Evolutionary conservation across 2,113 vertebrate genomes (phyloP).

Genomic region (Equus przewalskii): DNA sequence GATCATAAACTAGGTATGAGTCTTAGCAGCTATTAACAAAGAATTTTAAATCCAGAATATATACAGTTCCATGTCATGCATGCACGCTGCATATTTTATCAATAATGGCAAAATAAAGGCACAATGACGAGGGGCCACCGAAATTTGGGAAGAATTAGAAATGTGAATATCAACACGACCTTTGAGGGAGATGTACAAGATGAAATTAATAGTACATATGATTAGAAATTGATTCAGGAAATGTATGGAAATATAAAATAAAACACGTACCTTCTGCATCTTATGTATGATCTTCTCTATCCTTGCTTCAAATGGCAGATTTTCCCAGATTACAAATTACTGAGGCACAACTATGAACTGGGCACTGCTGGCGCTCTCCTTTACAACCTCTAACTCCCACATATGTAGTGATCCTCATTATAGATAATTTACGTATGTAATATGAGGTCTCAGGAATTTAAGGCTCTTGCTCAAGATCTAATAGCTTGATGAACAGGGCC

Average conservation of each 20-base stretch:
- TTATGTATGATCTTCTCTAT: not conserved
- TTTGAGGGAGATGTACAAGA: not conserved
- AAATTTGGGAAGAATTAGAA: not conserved
- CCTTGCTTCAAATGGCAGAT: not conserved
- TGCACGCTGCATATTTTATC: not conserved
- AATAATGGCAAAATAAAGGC: not conserved
- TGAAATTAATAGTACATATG: not conserved
- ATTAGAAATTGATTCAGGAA: not conserved
- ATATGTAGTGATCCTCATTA: not conserved
- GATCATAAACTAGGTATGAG: not conserved
- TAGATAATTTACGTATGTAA: not conserved
- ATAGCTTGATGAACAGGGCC: not conserved
- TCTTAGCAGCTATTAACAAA: slow-evolving; percentile 5
- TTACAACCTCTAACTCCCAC: not conserved
- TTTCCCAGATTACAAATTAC: not conserved
- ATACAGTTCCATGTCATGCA: not conserved
- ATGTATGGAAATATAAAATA: not conserved
- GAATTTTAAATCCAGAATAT: not conserved
- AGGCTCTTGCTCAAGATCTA: not conserved
- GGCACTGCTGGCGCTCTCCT: not conserved
- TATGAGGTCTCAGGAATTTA: not conserved
- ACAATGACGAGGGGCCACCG: not conserved
- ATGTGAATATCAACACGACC: not conserved
- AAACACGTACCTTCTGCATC: not conserved
- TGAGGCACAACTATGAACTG: not conserved